Conservation (phyloP, 2,888 invertebrate species). For the Eilema griseolum region DNA sequence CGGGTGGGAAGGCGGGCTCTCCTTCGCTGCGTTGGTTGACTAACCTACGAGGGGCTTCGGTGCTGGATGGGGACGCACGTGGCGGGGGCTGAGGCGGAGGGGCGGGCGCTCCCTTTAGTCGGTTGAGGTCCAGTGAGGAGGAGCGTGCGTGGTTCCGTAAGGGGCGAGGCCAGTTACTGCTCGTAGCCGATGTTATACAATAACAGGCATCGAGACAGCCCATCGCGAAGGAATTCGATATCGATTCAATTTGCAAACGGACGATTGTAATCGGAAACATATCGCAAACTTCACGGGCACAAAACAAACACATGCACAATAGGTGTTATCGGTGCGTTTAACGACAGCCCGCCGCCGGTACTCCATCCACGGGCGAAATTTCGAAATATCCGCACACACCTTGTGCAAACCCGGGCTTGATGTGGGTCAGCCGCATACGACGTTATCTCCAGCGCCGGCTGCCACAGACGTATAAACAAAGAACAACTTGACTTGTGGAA, state of each 20-base stretch:
- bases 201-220: conserved; percentile 49
- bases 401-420: conserved; percentile 56
- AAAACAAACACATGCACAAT: conserved; percentile 59
- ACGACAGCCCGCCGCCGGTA: conserved; percentile 46
- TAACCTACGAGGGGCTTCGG: conserved; percentile 66
- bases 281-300: conserved; percentile 52
- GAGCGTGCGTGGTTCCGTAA: conserved; percentile 94
- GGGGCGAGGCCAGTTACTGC: conserved; percentile 87
- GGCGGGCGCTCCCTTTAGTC: conserved; percentile 88
- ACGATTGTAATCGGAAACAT: conserved; percentile 61
- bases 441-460: conserved; percentile 56
- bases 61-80: conserved; percentile 87
- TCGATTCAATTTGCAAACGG: conserved; percentile 58
- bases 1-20: conserved; percentile 72
- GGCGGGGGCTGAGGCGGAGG: conserved; percentile 87
- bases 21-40: conserved; percentile 87
- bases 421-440: conserved; percentile 68
- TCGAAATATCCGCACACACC: conserved; percentile 63
- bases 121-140: conserved; percentile 95
- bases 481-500: conserved; percentile 38
- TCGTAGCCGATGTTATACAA: conserved; percentile 54
- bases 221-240: conserved; percentile 54
- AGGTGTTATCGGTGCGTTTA: conserved; percentile 60
- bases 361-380: conserved; percentile 61
- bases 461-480: conserved; percentile 56